Conservation (phyloP, 2,888 invertebrate genomes). For the Pollenia griseotomentosa region DNA sequence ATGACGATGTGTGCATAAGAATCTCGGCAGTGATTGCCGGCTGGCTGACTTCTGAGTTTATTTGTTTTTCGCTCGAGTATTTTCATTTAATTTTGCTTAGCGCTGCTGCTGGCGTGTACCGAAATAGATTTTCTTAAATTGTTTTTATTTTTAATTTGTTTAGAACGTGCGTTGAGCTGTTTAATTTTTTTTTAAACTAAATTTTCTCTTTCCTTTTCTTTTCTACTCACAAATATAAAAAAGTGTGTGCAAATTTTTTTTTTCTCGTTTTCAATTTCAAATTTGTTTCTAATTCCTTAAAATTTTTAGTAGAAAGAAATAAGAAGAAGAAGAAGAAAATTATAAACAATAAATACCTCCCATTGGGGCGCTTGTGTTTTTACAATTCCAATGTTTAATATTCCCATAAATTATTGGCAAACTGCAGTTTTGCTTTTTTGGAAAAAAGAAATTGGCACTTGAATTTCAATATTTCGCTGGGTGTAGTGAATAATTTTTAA, state of each 20-base stretch:
- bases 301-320: background rate
- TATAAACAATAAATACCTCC: constrained; percentile 49
- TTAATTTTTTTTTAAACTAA: constrained; percentile 50
- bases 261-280: constrained; percentile 13
- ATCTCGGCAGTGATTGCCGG: background rate
- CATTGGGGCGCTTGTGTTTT: constrained; percentile 43
- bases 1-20: background rate
- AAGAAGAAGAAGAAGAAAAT: background rate
- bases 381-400: constrained; percentile 56
- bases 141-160: constrained; percentile 52
- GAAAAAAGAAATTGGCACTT: background rate
- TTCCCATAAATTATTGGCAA: constrained; percentile 56
- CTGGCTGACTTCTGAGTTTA: constrained; percentile 30
- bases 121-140: constrained; percentile 55
- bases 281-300: constrained; percentile 23
- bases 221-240: background rate
- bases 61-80: constrained; percentile 2
- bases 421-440: constrained; percentile 38
- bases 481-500: constrained; percentile 3
- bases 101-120: constrained; percentile 3
- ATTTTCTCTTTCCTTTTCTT: background rate
- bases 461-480: background rate
- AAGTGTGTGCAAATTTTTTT: constrained; percentile 27
- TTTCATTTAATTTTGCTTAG: background rate
- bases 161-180: constrained; percentile 66